Base-by-base conservation (phyloP, 37 sponge, comb jelly and placozoan species). In the Chondrilla cf. caribensis region DNA sequence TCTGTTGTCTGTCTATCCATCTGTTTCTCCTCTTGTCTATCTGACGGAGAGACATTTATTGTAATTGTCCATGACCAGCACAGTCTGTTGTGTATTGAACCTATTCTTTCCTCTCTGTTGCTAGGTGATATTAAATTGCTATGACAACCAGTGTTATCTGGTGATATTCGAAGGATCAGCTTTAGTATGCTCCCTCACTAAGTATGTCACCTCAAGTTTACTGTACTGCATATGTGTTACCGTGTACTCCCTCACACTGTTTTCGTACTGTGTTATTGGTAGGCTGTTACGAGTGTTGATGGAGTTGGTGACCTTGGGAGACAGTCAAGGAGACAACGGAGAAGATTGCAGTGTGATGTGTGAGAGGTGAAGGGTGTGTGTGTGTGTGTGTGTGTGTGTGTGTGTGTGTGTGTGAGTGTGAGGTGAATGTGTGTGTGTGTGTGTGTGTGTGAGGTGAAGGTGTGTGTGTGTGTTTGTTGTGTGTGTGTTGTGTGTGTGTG, bases 101-200 rank as follows among this genome's bases (percentile, higher is more conserved):
- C 14, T 73, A 4, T 25, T n/a, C 7, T 73, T 2, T 39, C 2
- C 21, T 40, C 43, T 17, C 41, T 32, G 31, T 38, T 39, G 11
- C 76, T 73, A 73, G 76, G 76, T 73, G 44, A 73, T 42, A n/a
- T 24, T 73, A 38, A 83, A 79, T 79, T 83, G 68, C 71, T 86
- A 81, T 18, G 81, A 77, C 72, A 92, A 92, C 87, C 93, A 92
- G 84, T 86, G 83, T 44, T 92, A 92, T 57, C 84, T 88, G 22
- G 83, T 87, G 5, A 72, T 92, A 58, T 92, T 88, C 75, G 93
- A 92, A 79, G 93, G 93, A 0, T 86, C 89, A 58, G 40, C 88
- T 7, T 80, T 92, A 22, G 86, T 29, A 75, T 79, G 44, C 79
- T 88, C 19, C 57, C 67, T 22, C 26, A 33, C 26, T 1, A 82